Evolutionary conservation across 2,888 invertebrate genomes (phyloP).

Genomic region (Cetonia aurata): DNA sequence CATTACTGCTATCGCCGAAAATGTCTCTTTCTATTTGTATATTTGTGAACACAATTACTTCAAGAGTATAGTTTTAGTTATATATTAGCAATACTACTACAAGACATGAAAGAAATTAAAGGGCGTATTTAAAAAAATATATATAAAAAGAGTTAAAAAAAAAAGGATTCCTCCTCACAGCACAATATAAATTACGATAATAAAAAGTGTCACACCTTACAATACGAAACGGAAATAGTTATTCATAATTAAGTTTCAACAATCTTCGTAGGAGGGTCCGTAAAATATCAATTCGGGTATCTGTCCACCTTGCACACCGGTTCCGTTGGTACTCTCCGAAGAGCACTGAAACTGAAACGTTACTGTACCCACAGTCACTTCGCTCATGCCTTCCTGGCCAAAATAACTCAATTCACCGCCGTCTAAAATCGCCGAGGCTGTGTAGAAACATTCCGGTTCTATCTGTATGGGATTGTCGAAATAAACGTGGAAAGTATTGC

Average conservation of each 20-base stretch:
- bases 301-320: constrained; percentile 97
- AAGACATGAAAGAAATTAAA: constrained; percentile 15
- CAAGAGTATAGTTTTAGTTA: constrained; percentile 20
- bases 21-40: constrained; percentile 18
- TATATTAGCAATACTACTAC: not conserved
- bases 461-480: constrained; percentile 89
- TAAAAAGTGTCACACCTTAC: constrained; percentile 30
- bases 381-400: constrained; percentile 96
- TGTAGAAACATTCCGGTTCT: constrained; percentile 94
- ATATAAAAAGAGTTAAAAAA: constrained; percentile 50
- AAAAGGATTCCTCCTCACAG: constrained; percentile 52
- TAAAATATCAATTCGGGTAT: constrained; percentile 97
- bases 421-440: constrained; percentile 94
- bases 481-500: constrained; percentile 93
- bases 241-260: constrained; percentile 49
- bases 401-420: constrained; percentile 96
- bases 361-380: constrained; percentile 92
- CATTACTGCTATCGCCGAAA: constrained; percentile 27
- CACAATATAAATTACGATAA: constrained; percentile 48
- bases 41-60: constrained; percentile 34
- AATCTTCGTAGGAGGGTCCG: constrained; percentile 77
- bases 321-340: constrained; percentile 97
- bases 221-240: constrained; percentile 26
- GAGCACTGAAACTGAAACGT: constrained; percentile 98
- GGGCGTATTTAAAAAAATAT: constrained; percentile 43